These are phyloP conservation scores for Colinus virginianus DNA, from an alignment of 2,113 vertebrate species.

Conservation along the genomic window DNA sequence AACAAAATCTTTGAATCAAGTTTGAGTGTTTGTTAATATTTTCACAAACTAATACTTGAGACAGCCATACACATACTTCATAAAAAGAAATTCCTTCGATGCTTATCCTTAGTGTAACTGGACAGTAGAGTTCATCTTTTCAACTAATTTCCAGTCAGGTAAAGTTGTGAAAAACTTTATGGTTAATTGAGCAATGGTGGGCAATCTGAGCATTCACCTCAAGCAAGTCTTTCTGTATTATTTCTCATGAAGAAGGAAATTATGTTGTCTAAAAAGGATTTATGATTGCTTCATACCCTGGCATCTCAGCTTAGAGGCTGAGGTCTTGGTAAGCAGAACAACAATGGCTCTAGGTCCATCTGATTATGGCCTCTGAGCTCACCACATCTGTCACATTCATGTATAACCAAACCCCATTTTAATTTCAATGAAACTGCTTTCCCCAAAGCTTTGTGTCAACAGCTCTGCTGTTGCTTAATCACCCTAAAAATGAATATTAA, in stretches of 20 bases:
- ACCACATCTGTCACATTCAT: not conserved
- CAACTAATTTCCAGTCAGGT: not conserved
- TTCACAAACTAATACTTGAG: not conserved
- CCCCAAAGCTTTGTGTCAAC: not conserved
- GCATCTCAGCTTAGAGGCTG: not conserved
- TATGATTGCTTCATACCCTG: not conserved
- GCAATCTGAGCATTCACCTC: not conserved
- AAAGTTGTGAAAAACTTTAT: not conserved
- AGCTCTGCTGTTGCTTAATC: not conserved
- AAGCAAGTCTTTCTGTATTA: not conserved
- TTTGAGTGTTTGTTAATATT: not conserved
- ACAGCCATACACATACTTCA: not conserved
- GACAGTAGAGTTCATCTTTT: not conserved
- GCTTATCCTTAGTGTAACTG: not conserved
- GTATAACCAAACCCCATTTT: not conserved
- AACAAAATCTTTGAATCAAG: not conserved
- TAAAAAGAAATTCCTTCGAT: not conserved
- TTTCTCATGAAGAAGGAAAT: not conserved
- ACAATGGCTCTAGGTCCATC: not conserved
- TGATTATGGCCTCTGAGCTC: not conserved
- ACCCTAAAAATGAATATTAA: not conserved
- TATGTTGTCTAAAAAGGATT: not conserved
- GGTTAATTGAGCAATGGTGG: not conserved
- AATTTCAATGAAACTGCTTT: not conserved
- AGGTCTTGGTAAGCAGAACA: not conserved